Percentiles rank a stretch among this genome's conserved stretches.
These are phyloP conservation scores for Ramazzottius varieornatus DNA, from an alignment of 2,888 invertebrate species.

Conservation along the genomic window DNA sequence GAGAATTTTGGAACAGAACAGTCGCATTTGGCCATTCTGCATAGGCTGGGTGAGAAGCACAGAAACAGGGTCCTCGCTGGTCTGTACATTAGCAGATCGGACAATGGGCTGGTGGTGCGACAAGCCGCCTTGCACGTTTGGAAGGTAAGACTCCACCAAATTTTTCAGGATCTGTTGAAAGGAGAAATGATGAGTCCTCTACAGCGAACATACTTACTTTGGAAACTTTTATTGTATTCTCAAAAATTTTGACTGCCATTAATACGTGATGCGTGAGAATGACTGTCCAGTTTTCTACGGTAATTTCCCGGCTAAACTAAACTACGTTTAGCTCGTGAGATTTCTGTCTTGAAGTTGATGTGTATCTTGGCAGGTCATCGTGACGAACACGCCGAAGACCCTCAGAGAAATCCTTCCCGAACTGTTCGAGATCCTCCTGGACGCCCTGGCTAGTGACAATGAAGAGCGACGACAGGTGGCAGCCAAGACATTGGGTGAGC, in stretches of 20 bases:
- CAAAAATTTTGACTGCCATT: too few relatives aligned
- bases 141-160: too few relatives aligned
- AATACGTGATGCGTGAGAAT: too few relatives aligned
- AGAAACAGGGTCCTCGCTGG: constrained; percentile 76
- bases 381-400: constrained; percentile 87
- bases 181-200: too few relatives aligned
- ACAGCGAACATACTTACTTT: too few relatives aligned
- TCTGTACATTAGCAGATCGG: constrained; percentile 84
- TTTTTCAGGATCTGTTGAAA: too few relatives aligned
- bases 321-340: too few relatives aligned
- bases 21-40: constrained; percentile 62
- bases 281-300: too few relatives aligned
- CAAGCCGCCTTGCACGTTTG: constrained; percentile 95
- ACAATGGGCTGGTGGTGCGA: constrained; percentile 80
- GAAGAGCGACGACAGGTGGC: constrained; percentile 89
- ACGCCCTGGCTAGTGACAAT: constrained; percentile 79
- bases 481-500: constrained; percentile 77
- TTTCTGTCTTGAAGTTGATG: too few relatives aligned
- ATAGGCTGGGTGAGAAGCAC: constrained; percentile 58
- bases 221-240: too few relatives aligned
- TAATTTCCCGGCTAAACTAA: too few relatives aligned
- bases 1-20: constrained; percentile 96
- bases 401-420: constrained; percentile 81
- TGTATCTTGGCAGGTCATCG: too few relatives aligned
- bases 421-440: constrained; percentile 61